These are phyloP conservation scores for Nemotelus pantherinus DNA, from an alignment of 2,888 invertebrate genomes.

Conservation along the genomic window DNA sequence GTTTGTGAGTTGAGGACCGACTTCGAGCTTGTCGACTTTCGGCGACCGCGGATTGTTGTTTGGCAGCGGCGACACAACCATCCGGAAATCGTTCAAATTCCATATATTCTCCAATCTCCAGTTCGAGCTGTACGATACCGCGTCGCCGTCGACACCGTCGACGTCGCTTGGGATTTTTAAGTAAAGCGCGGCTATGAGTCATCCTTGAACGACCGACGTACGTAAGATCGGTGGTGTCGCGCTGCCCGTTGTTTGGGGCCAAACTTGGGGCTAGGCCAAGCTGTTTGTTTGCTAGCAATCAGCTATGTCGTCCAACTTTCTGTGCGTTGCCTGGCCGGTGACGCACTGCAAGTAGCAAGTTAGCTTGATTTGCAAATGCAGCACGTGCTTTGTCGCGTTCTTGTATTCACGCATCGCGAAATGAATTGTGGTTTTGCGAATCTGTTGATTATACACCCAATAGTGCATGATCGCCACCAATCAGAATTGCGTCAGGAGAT, in stretches of 20 bases:
- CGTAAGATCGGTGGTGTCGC: background rate
- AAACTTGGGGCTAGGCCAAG: background rate
- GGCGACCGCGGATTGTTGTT: constrained; percentile 31
- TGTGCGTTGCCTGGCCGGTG: constrained; percentile 8
- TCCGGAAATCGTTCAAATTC: constrained; percentile 41
- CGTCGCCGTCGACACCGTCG: constrained; percentile 4
- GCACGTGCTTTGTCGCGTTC: constrained; percentile 10
- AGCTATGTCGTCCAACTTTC: constrained; percentile 18
- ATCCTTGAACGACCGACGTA: constrained; percentile 2
- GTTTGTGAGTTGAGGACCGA: constrained; percentile 18
- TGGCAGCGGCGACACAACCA: constrained; percentile 11
- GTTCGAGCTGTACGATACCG: constrained; percentile 7
- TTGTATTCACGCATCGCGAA: background rate
- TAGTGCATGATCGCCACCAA: too few relatives aligned
- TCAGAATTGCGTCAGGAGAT: too few relatives aligned
- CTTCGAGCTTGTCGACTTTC: constrained; percentile 27
- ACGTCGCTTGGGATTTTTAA: background rate
- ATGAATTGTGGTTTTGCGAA: too few relatives aligned
- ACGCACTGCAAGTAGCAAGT: constrained; percentile 1
- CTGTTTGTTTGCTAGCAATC: background rate
- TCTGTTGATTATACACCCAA: too few relatives aligned
- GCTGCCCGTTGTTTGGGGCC: constrained; percentile 23
- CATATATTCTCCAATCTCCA: constrained; percentile 26
- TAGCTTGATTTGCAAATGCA: background rate
- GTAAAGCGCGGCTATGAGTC: constrained; percentile 27